Evolutionary conservation across 1,140 invertebrate species (phyloP).

Genomic region (Coptotermes formosanus): DNA sequence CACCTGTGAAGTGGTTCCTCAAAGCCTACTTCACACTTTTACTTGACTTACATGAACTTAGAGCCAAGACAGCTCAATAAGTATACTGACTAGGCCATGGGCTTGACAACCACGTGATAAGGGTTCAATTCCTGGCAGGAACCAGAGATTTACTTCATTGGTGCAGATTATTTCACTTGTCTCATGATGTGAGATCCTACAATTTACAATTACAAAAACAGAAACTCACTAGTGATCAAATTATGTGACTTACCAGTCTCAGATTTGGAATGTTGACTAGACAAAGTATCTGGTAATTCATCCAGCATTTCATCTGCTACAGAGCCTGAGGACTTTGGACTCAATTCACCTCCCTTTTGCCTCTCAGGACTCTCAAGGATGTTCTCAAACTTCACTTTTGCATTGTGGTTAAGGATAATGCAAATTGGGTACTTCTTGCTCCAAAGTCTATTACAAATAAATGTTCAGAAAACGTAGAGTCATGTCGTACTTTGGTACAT

Average conservation of each 20-base stretch:
- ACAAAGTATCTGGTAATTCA: background rate
- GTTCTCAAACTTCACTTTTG: constrained; percentile 30
- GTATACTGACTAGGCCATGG: no score
- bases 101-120: no score
- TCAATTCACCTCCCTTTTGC: background rate
- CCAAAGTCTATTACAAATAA: constrained; percentile 62
- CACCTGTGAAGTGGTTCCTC: no score
- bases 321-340: background rate
- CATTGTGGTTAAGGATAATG: constrained; percentile 50
- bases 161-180: no score
- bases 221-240: background rate
- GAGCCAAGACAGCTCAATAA: no score
- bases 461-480: background rate
- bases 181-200: no score
- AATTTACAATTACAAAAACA: no score
- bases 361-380: background rate
- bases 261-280: constrained; percentile 11
- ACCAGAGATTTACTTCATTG: no score
- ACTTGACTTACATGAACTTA: no score
- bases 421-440: constrained; percentile 91
- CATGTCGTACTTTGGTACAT: background rate
- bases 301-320: background rate
- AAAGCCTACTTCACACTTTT: no score
- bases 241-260: background rate
- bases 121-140: no score